Percentiles rank a stretch among this genome's conserved stretches.
phyloP scores from a whole-genome alignment of 1,140 invertebrate species.

The Doryteuthis pealeii region DNA sequence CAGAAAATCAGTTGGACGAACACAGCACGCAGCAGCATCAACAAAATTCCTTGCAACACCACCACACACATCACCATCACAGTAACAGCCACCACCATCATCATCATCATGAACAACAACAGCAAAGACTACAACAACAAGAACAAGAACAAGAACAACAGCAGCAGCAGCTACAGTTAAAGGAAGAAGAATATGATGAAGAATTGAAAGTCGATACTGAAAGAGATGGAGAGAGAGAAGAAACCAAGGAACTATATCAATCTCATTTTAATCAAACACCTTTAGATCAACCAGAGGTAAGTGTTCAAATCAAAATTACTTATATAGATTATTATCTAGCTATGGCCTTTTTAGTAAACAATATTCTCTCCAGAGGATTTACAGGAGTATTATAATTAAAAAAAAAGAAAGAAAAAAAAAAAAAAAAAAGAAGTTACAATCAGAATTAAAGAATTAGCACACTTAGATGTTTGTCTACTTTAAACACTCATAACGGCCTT shows the following conservation, averaged over 20 bases:
- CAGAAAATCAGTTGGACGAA: background rate
- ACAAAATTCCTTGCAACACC: background rate
- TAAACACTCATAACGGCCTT: too few species aligned
- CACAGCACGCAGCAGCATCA: background rate
- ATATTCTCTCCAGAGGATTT: too few species aligned
- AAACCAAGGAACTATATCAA: background rate
- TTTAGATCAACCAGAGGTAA: too few species aligned
- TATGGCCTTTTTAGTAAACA: too few species aligned
- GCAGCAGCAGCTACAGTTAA: background rate
- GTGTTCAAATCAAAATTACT: too few species aligned
- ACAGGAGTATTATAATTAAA: too few species aligned
- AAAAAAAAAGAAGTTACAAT: too few species aligned
- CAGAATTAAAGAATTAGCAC: too few species aligned
- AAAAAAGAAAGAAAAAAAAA: too few species aligned
- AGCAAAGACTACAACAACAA: background rate
- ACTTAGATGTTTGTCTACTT: too few species aligned
- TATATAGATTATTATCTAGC: too few species aligned
- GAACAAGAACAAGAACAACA: background rate
- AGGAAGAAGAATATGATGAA: background rate
- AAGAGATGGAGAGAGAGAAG: background rate
- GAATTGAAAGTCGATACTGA: background rate
- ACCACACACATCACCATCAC: background rate
- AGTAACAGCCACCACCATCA: background rate
- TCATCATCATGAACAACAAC: background rate
- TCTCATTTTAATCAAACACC: too few species aligned